These are phyloP conservation scores for Neolamprologus ventralis DNA, from an alignment of 2,113 vertebrate species.

Conservation along the genomic window DNA sequence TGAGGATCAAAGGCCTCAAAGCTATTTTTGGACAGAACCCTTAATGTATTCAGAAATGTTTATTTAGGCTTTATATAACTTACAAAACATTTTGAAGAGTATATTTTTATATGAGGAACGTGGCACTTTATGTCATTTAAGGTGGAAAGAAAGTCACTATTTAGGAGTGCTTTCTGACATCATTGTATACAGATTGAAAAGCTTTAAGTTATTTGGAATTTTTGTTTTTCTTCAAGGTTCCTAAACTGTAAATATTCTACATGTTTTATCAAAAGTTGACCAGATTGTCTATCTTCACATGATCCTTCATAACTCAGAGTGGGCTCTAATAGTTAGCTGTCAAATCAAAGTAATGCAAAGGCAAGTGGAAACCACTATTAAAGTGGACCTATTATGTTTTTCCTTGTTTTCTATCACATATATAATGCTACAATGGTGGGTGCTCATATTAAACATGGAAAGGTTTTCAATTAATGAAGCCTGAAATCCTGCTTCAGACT, in stretches of 20 bases:
- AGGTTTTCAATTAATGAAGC: not conserved
- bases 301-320: constrained; percentile 10
- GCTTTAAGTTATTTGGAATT: constrained; percentile 54
- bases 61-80: constrained; percentile 68
- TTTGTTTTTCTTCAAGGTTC: constrained; percentile 37
- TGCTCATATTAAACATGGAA: not conserved
- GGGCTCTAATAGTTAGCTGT: not conserved
- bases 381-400: not conserved
- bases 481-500: not conserved
- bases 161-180: constrained; percentile 53
- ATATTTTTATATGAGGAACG: constrained; percentile 75
- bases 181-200: constrained; percentile 48
- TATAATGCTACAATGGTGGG: not conserved
- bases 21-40: constrained; percentile 62
- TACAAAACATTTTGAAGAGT: constrained; percentile 66
- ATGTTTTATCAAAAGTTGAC: constrained; percentile 24
- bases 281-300: not conserved
- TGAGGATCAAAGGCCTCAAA: constrained; percentile 55
- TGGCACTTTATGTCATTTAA: constrained; percentile 77
- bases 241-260: constrained; percentile 41
- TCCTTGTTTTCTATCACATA: not conserved
- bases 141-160: constrained; percentile 52
- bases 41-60: constrained; percentile 67
- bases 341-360: not conserved
- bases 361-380: not conserved